A percentile compares a stretch with the other conserved stretches of the same genome.
These are phyloP conservation scores for Onychostoma macrolepis DNA, from an alignment of 2,113 vertebrate genomes.

Conservation along the genomic window DNA sequence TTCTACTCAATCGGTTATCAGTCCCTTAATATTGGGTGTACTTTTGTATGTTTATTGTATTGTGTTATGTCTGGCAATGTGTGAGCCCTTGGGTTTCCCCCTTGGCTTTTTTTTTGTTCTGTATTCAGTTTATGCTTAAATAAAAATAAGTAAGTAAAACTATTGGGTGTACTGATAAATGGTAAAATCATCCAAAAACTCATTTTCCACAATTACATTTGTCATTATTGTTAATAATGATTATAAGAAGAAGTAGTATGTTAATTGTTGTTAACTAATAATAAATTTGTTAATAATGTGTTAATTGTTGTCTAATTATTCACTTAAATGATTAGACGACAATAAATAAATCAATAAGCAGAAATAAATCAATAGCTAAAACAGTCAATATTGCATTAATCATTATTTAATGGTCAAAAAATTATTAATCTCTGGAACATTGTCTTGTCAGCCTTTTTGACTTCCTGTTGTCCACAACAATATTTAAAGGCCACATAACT, in stretches of 20 bases:
- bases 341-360: not conserved
- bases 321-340: not conserved
- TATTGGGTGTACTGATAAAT: not conserved
- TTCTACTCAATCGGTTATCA: not conserved
- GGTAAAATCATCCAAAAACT: not conserved
- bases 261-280: no score
- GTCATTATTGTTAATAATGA: not conserved
- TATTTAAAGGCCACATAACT: not conserved
- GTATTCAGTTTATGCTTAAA: no score
- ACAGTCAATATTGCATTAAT: not conserved
- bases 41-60: no score
- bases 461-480: not conserved
- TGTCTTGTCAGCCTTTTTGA: not conserved
- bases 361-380: not conserved
- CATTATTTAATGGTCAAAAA: not conserved
- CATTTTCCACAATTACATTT: not conserved
- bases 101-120: no score
- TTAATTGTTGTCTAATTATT: not conserved
- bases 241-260: not conserved
- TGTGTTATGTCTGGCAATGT: no score
- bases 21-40: not conserved
- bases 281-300: not conserved
- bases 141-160: no score
- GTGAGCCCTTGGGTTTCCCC: no score
- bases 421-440: not conserved